These are phyloP conservation scores for Rhinichthys klamathensis DNA, from an alignment of 2,113 vertebrate genomes.

Conservation along the genomic window DNA sequence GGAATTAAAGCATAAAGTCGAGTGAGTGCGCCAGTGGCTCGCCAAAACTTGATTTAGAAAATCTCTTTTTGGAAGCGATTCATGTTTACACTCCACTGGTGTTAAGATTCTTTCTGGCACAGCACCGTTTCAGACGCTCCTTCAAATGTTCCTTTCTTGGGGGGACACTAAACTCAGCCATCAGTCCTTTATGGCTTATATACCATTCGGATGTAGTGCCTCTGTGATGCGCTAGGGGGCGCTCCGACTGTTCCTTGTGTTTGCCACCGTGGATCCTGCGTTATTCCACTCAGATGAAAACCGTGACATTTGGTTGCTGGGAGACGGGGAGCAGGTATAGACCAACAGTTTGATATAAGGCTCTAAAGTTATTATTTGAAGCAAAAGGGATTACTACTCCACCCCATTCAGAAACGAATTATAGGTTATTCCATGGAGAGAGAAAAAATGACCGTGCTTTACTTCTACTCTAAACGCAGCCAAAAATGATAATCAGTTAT, in stretches of 20 bases:
- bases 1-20: slow-evolving; percentile 53
- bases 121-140: slow-evolving; percentile 39
- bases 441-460: background rate
- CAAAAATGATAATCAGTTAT: background rate
- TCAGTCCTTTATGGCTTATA: slow-evolving; percentile 23
- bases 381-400: background rate
- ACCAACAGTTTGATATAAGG: slow-evolving; percentile 4
- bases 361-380: background rate
- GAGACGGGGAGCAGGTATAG: background rate
- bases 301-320: slow-evolving; percentile 39
- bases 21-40: slow-evolving; percentile 56
- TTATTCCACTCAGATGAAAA: slow-evolving; percentile 21
- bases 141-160: slow-evolving; percentile 38
- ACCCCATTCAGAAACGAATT: background rate
- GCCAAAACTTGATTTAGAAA: slow-evolving; percentile 64
- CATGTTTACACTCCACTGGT: slow-evolving; percentile 61
- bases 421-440: background rate
- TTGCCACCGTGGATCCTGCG: background rate
- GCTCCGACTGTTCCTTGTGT: slow-evolving; percentile 43
- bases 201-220: slow-evolving; percentile 6
- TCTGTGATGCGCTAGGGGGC: slow-evolving; percentile 62
- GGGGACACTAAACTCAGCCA: slow-evolving; percentile 12
- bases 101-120: slow-evolving; percentile 58
- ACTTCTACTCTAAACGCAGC: background rate
- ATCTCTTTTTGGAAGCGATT: slow-evolving; percentile 60